Base-by-base conservation (phyloP, 2,888 invertebrate genomes). In the Cremastinae sp. region DNA sequence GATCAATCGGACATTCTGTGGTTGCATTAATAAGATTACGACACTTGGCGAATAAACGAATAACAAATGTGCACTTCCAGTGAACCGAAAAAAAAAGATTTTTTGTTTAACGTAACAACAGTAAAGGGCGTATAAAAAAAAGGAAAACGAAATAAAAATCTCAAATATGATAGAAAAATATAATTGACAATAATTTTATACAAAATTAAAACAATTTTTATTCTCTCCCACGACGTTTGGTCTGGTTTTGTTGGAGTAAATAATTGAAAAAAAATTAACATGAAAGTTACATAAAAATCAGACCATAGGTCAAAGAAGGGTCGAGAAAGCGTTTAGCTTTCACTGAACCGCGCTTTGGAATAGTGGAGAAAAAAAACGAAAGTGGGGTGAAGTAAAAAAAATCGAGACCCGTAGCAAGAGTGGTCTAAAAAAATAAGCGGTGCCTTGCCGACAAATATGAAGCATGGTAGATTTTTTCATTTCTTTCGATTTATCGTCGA, bases 341-440 rank as follows among this genome's bases (percentile, higher is more conserved):
- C 14, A 3, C 51, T 49, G 20, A 16, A 62, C 10, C 28, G 28
- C 28, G 5, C 49, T 56, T 39, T 39, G 22, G 22, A 16, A 35
- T 39, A 78, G 55, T 62, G 49, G 73, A 74, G 84, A 83, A 74
- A 83, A 43, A 41, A 18, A 35, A 64, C 3, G 39, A 14, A 39
- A 39, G 22, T 28, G 16, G 14, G 37, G 39, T 20, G 14, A 47
- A 47, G 10, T 28, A 61, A 53, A 64, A 61, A 68, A 73, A 56
- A 68, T 68, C 20, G 39, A 20, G 18, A 28, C 28, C 28, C 28
- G 58, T 47, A 73, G 65, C 76, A 70, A 76, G n/a, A n/a, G 76
- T 69, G 69, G 35, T 41, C 37, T 2, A 22, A 55, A 69, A 72
- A 73, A 64, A 22, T 59, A 62, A 55, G 35, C 16, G 35, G 62